Evolutionary conservation across 2,888 invertebrate species (phyloP).

Genomic region (Melieria crassipennis): DNA sequence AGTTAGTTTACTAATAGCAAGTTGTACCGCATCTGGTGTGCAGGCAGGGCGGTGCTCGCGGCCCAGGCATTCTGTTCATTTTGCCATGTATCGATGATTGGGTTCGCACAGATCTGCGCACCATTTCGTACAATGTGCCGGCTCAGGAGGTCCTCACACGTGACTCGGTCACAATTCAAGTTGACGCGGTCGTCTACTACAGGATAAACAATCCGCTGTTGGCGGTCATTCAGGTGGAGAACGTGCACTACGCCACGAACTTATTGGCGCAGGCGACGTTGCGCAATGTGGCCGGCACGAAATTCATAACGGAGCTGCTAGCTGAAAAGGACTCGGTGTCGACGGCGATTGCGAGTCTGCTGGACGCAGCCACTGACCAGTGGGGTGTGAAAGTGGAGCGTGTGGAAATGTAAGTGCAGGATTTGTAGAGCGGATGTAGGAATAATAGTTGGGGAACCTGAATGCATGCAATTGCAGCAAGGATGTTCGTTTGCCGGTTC

Average conservation of each 20-base stretch:
- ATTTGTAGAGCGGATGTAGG: not conserved
- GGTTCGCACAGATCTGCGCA: conserved; percentile 70
- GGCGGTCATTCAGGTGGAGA: conserved; percentile 75
- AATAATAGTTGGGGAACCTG: not conserved
- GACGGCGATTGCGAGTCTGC: conserved; percentile 81
- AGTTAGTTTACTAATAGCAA: not conserved
- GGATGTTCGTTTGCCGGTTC: conserved; percentile 51
- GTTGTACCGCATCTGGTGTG: not conserved
- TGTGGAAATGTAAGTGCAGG: conserved; percentile 80
- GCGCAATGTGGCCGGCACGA: conserved; percentile 88
- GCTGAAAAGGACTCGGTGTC: conserved; percentile 90
- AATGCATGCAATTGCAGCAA: conserved; percentile 44
- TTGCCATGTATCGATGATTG: conserved; percentile 72
- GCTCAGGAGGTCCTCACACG: conserved; percentile 79
- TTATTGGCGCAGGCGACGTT: conserved; percentile 83
- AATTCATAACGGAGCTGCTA: conserved; percentile 83
- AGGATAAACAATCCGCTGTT: conserved; percentile 78
- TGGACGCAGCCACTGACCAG: conserved; percentile 87
- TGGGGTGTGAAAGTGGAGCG: conserved; percentile 94
- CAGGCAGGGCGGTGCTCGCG: conserved; percentile 67
- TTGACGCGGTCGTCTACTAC: conserved; percentile 88
- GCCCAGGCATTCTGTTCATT: conserved; percentile 71
- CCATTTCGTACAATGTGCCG: conserved; percentile 72
- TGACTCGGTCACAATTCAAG: conserved; percentile 91
- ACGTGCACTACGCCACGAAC: conserved; percentile 73